Evolutionary conservation across 2,113 vertebrate species (phyloP).

Genomic region (Rhabdomys dilectus): DNA sequence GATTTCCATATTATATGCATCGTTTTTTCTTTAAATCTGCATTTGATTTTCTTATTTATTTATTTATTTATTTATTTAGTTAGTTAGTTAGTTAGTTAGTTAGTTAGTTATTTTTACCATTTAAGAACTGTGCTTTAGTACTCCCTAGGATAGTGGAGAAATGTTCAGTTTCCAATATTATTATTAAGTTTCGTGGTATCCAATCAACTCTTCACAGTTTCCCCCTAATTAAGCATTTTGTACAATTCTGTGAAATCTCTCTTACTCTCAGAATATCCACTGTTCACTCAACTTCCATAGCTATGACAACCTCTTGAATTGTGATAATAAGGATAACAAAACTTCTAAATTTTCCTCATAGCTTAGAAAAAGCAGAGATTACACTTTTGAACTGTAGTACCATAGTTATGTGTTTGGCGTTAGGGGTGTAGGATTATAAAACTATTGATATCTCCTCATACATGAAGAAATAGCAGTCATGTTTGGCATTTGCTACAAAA

Average conservation of each 20-base stretch:
- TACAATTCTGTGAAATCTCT: conserved; percentile 32
- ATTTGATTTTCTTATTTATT: conserved; percentile 17
- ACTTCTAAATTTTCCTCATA: conserved; percentile 16
- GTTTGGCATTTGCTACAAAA: neutral
- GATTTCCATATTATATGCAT: neutral
- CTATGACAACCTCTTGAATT: conserved; percentile 46
- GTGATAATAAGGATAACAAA: neutral
- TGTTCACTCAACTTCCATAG: conserved; percentile 19
- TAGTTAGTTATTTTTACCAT: neutral
- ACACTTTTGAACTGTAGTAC: neutral
- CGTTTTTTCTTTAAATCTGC: neutral
- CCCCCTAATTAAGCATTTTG: conserved; percentile 51
- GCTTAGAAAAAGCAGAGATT: neutral
- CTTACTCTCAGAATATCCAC: neutral
- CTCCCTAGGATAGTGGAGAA: neutral
- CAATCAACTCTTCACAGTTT: conserved; percentile 49
- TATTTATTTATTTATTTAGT: too few relatives aligned
- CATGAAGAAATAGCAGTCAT: neutral
- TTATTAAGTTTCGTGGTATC: conserved; percentile 58
- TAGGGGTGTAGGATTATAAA: neutral
- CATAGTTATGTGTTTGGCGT: neutral
- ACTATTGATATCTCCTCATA: neutral
- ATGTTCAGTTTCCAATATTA: conserved; percentile 48
- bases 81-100: too few relatives aligned
- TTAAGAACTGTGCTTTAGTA: conserved; percentile 37